Percentiles rank a stretch among this genome's conserved stretches.
These are phyloP conservation scores for Clistopyga incitator DNA, from an alignment of 2,888 invertebrate species.

Conservation along the genomic window DNA sequence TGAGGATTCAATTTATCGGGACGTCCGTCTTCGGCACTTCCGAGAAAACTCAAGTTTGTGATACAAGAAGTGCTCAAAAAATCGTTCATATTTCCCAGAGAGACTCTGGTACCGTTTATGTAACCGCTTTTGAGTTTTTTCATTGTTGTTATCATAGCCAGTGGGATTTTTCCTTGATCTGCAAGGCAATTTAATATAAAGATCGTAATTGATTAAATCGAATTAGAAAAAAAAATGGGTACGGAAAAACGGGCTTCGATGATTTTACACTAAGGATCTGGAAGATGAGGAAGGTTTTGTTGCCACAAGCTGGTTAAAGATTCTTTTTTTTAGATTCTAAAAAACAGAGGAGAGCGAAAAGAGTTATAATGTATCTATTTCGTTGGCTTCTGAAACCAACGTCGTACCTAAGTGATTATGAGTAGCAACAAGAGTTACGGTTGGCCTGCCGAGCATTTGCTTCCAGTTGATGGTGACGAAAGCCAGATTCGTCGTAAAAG, in stretches of 20 bases:
- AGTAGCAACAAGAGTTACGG: conserved; percentile 95
- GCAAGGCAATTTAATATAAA: conserved; percentile 53
- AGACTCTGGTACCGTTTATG: conserved; percentile 99
- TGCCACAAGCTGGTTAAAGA: conserved; percentile 41
- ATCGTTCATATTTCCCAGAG: conserved; percentile 96
- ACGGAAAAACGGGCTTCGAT: conserved; percentile 20
- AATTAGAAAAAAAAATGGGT: not conserved
- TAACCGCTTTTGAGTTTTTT: conserved; percentile 99
- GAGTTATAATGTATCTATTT: conserved; percentile 19
- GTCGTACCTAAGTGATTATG: conserved; percentile 93
- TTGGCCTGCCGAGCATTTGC: conserved; percentile 97
- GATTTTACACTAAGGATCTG: not conserved
- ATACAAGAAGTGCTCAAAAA: conserved; percentile 99
- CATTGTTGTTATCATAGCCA: conserved; percentile 98
- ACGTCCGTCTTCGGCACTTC: conserved; percentile 96
- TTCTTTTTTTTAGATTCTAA: not conserved
- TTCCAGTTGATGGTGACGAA: conserved; percentile 99
- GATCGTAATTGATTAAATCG: not conserved
- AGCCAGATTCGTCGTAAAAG: conserved; percentile 96
- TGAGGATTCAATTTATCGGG: conserved; percentile 88
- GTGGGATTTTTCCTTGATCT: conserved; percentile 96
- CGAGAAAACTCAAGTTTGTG: conserved; percentile 97
- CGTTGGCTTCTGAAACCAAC: conserved; percentile 27
- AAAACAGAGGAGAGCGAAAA: not conserved
- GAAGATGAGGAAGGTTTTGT: conserved; percentile 17